These are phyloP conservation scores for Galeopterus variegatus DNA, from an alignment of 2,113 vertebrate species.

Conservation along the genomic window DNA sequence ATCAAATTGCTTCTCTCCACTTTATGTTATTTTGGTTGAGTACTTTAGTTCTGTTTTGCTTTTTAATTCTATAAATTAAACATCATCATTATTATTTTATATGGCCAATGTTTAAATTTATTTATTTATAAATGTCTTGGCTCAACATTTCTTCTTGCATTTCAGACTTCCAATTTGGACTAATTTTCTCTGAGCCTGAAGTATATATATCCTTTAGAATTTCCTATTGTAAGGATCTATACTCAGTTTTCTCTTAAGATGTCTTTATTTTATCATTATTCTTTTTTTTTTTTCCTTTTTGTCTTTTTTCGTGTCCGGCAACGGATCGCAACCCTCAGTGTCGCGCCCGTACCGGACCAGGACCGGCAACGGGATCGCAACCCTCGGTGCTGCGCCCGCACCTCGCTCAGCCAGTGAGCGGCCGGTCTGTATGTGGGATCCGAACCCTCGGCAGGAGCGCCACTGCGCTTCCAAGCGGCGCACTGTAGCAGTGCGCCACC, in stretches of 20 bases:
- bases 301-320: too few species aligned
- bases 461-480: too few species aligned
- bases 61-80: neutral
- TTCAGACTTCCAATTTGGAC: neutral
- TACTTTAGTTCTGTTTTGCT: neutral
- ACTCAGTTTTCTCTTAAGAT: neutral
- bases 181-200: neutral
- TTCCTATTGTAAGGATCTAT: neutral
- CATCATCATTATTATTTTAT: neutral
- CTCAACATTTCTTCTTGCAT: neutral
- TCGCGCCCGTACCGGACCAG: too few species aligned
- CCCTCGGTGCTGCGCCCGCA: too few species aligned
- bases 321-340: too few species aligned
- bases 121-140: slow-evolving; percentile 7
- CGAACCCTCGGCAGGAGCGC: too few species aligned
- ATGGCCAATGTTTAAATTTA: neutral
- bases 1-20: neutral
- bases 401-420: too few species aligned
- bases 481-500: too few species aligned
- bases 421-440: too few species aligned
- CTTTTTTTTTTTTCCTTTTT: too few species aligned
- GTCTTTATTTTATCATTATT: neutral
- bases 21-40: neutral
- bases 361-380: too few species aligned
- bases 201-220: neutral